Evolutionary conservation across 2,113 vertebrate species (phyloP).

Genomic region (Macaca nemestrina): DNA sequence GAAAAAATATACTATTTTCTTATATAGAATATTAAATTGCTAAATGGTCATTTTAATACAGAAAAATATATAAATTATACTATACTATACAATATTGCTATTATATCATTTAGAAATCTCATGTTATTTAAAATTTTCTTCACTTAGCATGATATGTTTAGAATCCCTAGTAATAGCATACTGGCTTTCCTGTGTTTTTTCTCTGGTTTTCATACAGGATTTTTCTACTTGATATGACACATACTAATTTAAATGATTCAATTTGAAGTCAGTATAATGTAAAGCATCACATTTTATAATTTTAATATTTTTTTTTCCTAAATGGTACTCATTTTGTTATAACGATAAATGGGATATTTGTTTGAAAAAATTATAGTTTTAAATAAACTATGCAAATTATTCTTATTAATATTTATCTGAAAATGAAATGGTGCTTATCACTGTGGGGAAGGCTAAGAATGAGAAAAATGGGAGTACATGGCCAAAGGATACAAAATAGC

Average conservation of each 20-base stretch:
- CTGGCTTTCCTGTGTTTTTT: not conserved
- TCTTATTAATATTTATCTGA: not conserved
- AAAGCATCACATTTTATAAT: not conserved
- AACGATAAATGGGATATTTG: not conserved
- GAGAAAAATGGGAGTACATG: too few species aligned
- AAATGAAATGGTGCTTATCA: too few species aligned
- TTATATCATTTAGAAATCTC: not conserved
- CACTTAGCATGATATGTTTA: not conserved
- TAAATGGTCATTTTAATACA: not conserved
- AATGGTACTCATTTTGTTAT: not conserved
- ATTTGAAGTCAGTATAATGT: not conserved
- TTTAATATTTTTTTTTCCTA: not conserved
- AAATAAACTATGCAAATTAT: not conserved
- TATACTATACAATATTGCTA: not conserved
- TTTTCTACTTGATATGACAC: not conserved
- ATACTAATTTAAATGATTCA: not conserved
- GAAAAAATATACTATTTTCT: not conserved
- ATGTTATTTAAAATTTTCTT: not conserved
- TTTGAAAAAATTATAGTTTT: not conserved
- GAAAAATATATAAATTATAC: not conserved
- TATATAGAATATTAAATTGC: not conserved
- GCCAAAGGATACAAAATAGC: not conserved
- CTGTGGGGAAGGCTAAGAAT: too few species aligned
- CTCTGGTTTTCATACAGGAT: not conserved
- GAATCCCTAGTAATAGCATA: not conserved